Evolutionary conservation across 2,113 vertebrate species (phyloP), one percentile per base, ranked within the genome.

Genomic region (Camelus dromedarius): DNA sequence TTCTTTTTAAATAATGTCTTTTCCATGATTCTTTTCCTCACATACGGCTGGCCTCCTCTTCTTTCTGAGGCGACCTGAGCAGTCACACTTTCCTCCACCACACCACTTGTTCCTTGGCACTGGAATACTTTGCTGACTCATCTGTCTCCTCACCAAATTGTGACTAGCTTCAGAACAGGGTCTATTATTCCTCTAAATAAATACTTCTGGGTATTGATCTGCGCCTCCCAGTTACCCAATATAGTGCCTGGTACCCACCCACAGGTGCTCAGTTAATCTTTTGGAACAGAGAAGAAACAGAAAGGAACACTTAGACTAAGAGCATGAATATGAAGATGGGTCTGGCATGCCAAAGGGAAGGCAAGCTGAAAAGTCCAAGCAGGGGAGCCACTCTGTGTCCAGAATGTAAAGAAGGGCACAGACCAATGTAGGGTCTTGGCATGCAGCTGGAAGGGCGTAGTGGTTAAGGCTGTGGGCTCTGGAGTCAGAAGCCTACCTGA

Each of bases 181-280:
- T 48, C 60, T 60, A 32, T 82, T 89, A 67, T 83, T 92, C 69
- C 91, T 85, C 56, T 72, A 93, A 46, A 85, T 87, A 89, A 92
- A 72, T 67, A 64, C 67, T 70, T 92, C 64, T 6, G 3, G 14
- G 50, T 80, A 67, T 62, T 18, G 13, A 69, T 42, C 35, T 48
- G 19, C 6, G 48, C 42, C 54, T 56, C 30, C 26, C 38, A 72
- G 35, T 14, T 46, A 7, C 73, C 12, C 15, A 8, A 26, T 38
- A 38, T 20, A 50, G 48, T 66, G 73, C 42, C 38, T 64, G 24
- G 19, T 52, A 87, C 38, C 66, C 66, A 35, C 0, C 66, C 66
- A 35, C 0, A 64, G 9, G 35, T 46, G 16, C 16, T 64, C 86
- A 79, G 26, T 46, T 69, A 93, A 35, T 60, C 26, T 67, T 58